These are phyloP conservation scores for Arctia plantaginis DNA, from an alignment of 2,888 invertebrate genomes.

Conservation along the genomic window DNA sequence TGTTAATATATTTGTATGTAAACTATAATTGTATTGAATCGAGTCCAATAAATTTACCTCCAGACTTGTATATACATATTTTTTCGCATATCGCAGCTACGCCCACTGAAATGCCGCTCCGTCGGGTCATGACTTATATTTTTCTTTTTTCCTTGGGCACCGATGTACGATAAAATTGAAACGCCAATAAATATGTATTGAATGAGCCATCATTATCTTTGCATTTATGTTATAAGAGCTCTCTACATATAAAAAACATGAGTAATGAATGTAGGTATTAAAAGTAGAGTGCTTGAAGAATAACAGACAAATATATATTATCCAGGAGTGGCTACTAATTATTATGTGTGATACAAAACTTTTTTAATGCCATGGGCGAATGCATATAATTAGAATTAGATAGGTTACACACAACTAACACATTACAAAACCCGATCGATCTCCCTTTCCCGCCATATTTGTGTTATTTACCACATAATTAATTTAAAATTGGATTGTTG, in stretches of 20 bases:
- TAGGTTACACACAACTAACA: background rate
- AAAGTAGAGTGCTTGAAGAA: background rate
- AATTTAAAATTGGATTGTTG: no score
- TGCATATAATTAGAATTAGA: background rate
- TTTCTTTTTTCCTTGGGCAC: constrained; percentile 46
- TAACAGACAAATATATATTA: background rate
- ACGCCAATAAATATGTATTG: constrained; percentile 49
- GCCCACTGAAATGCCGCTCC: constrained; percentile 49
- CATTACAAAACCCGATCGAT: background rate
- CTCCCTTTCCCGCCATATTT: background rate
- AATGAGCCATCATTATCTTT: constrained; percentile 61
- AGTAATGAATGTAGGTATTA: constrained; percentile 27
- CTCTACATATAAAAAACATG: constrained; percentile 24
- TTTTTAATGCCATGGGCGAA: background rate
- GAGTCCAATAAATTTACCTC: constrained; percentile 26
- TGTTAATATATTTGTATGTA: background rate
- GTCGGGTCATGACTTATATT: constrained; percentile 45
- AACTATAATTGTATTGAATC: constrained; percentile 17
- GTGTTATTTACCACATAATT: background rate
- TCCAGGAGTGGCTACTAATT: constrained; percentile 15
- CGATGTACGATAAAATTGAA: constrained; percentile 58
- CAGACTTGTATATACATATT: constrained; percentile 41
- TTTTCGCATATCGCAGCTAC: constrained; percentile 51
- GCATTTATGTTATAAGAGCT: constrained; percentile 51
- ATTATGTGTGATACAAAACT: constrained; percentile 3